phyloP scores from a whole-genome alignment of 2,113 vertebrate species.

The Psittacus erithacus region DNA sequence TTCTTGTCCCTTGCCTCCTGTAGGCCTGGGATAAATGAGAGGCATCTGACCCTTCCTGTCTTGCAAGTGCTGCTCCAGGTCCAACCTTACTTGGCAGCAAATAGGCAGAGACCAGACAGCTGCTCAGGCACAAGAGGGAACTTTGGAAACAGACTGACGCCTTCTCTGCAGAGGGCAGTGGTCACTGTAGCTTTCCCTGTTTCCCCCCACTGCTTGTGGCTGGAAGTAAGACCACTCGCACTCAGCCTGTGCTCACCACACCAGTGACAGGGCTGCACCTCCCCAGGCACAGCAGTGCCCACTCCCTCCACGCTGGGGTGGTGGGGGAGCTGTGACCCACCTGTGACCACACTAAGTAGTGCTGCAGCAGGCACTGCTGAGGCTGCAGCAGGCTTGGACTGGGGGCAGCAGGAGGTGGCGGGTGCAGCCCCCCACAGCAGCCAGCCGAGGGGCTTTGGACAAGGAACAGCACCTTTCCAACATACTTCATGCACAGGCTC shows the following conservation, averaged over 20 bases:
- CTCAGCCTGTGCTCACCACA: neutral
- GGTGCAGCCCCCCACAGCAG: neutral
- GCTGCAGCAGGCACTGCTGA: neutral
- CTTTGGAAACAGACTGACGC: neutral
- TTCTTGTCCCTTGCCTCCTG: neutral
- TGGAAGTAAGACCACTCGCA: neutral
- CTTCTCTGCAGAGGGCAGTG: neutral
- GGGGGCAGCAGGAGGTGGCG: neutral
- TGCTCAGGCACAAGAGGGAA: neutral
- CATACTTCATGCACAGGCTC: neutral
- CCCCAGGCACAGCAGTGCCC: no score
- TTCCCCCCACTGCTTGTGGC: neutral
- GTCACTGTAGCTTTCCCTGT: neutral
- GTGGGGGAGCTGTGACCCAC: neutral
- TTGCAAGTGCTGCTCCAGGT: neutral
- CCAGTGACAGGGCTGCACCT: neutral
- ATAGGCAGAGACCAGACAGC: neutral
- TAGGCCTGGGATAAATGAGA: neutral
- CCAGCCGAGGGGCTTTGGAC: neutral
- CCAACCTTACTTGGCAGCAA: neutral
- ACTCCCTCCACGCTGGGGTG: neutral
- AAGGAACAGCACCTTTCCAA: neutral
- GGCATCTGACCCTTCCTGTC: neutral
- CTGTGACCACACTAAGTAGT: neutral
- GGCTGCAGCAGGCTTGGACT: neutral